These are phyloP conservation scores for Polymixis lichenea DNA, from an alignment of 2,888 invertebrate species.

Conservation along the genomic window DNA sequence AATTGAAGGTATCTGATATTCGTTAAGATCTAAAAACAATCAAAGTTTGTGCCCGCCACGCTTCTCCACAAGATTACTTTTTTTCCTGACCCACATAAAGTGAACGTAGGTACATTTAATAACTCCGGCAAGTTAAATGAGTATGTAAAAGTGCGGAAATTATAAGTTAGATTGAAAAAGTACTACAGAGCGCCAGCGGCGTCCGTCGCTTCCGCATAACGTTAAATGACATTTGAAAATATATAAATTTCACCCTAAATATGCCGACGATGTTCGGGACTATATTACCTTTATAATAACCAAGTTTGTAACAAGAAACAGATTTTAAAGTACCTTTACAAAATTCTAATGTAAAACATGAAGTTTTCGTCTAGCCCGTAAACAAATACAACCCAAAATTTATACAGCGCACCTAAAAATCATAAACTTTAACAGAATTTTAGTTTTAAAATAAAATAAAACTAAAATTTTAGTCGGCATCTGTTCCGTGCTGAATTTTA, in stretches of 20 bases:
- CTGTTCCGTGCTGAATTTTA: slow-evolving; percentile 80
- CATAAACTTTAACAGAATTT: slow-evolving; percentile 71
- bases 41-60: not conserved
- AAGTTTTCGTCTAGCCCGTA: slow-evolving; percentile 32
- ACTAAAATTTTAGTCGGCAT: slow-evolving; percentile 77
- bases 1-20: not conserved
- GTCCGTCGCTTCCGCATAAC: not conserved
- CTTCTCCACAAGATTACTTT: not conserved
- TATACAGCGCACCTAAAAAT: slow-evolving; percentile 63
- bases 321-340: not conserved
- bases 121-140: slow-evolving; percentile 43
- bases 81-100: slow-evolving; percentile 3
- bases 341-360: slow-evolving; percentile 22
- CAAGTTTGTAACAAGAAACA: not conserved
- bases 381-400: slow-evolving; percentile 44
- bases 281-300: not conserved
- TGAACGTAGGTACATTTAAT: slow-evolving; percentile 10
- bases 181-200: slow-evolving; percentile 29
- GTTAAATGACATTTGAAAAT: slow-evolving; percentile 36
- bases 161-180: slow-evolving; percentile 62
- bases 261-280: not conserved
- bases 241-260: slow-evolving; percentile 22
- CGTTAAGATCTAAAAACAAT: not conserved
- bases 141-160: slow-evolving; percentile 39
- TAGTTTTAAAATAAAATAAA: slow-evolving; percentile 73